These are phyloP conservation scores for Drosophila subobscura DNA, from an alignment of 1,140 invertebrate genomes.

Conservation along the genomic window DNA sequence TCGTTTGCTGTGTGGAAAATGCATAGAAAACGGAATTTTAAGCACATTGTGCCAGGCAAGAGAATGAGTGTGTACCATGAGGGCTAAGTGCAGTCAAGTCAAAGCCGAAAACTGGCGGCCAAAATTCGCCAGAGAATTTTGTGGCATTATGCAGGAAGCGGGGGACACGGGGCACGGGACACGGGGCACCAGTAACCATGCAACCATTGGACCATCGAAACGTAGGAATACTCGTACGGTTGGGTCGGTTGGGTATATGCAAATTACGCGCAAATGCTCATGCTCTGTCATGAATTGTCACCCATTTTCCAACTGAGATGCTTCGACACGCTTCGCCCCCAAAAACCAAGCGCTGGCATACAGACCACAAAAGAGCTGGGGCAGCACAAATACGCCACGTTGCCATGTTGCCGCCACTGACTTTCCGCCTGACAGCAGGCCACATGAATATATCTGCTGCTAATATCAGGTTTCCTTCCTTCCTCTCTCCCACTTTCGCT, in stretches of 20 bases:
- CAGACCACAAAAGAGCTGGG: conserved; percentile 49
- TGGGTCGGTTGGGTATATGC: conserved; percentile 54
- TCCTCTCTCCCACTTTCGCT: background rate
- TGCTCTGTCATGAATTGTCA: conserved; percentile 77
- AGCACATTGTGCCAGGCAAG: conserved; percentile 50
- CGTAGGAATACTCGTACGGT: conserved; percentile 17
- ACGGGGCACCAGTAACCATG: conserved; percentile 13
- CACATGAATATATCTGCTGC: conserved; percentile 78
- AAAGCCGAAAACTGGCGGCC: conserved; percentile 46
- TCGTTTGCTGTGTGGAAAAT: conserved; percentile 45
- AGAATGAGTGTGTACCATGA: conserved; percentile 10
- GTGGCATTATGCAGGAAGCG: conserved; percentile 15
- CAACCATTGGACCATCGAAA: conserved; percentile 37
- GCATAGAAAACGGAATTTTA: conserved; percentile 60
- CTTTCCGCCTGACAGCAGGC: conserved; percentile 49
- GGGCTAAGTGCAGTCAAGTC: conserved; percentile 52
- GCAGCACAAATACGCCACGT: conserved; percentile 35
- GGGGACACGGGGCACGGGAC: background rate
- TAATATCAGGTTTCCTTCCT: conserved; percentile 62
- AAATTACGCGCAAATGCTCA: conserved; percentile 75
- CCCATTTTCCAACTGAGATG: conserved; percentile 79
- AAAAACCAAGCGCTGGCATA: conserved; percentile 13
- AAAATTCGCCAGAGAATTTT: conserved; percentile 61
- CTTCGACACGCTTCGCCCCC: conserved; percentile 63
- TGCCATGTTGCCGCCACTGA: conserved; percentile 21